Percentiles rank a stretch among this genome's conserved stretches.
Conservation (phyloP, 2,888 invertebrate species). For the Scaptomyza cyrtandrae region DNA sequence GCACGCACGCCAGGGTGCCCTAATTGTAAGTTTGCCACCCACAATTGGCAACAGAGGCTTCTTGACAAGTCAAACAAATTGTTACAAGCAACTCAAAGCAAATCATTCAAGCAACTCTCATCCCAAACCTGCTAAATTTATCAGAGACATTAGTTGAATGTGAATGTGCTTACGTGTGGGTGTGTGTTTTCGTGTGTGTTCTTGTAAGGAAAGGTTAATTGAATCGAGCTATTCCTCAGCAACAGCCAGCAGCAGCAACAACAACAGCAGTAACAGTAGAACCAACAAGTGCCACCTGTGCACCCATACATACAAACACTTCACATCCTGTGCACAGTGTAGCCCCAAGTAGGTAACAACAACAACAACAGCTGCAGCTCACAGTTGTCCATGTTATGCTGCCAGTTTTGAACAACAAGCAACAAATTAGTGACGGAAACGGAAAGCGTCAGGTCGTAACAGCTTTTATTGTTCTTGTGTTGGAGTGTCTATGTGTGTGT, state of each 20-base stretch:
- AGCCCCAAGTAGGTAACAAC: background rate
- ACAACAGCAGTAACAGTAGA: constrained; percentile 17
- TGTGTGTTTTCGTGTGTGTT: constrained; percentile 12
- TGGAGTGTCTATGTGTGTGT: constrained; percentile 10
- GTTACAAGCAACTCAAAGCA: constrained; percentile 13
- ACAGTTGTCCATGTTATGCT: constrained; percentile 28
- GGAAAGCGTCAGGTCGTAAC: constrained; percentile 64
- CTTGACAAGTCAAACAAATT: background rate
- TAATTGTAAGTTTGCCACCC: too few relatives aligned
- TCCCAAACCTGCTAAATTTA: constrained; percentile 1
- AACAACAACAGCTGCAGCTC: constrained; percentile 24
- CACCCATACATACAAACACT: constrained; percentile 32
- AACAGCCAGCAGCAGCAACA: constrained; percentile 22
- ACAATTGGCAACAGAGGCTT: too few relatives aligned
- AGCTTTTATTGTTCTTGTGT: constrained; percentile 28
- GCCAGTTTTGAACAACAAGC: constrained; percentile 28
- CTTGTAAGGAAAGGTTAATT: constrained; percentile 38
- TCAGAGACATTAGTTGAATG: constrained; percentile 1
- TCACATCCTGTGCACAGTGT: constrained; percentile 18
- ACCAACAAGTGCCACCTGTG: constrained; percentile 45
- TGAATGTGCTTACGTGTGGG: background rate
- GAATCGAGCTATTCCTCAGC: constrained; percentile 34
- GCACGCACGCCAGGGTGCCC: background rate
- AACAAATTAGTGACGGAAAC: constrained; percentile 73
- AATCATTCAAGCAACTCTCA: constrained; percentile 11